Evolutionary conservation across 2,113 vertebrate species (phyloP).

Genomic region (Eolophus roseicapilla): DNA sequence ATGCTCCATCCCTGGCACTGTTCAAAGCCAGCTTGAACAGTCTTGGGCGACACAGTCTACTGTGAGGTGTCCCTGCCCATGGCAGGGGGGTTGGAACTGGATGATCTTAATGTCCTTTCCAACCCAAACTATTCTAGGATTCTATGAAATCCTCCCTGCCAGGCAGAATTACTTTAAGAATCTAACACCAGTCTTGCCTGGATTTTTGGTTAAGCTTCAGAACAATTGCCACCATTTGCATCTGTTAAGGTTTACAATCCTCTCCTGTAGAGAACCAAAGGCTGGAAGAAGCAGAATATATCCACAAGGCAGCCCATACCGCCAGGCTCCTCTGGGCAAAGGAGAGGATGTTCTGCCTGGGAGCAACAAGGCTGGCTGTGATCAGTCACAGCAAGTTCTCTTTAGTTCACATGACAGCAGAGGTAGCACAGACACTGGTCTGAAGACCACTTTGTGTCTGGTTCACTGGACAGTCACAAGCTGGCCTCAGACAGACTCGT

Average conservation of each 20-base stretch:
- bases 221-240: background rate
- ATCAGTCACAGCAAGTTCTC: background rate
- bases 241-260: background rate
- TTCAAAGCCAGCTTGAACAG: background rate
- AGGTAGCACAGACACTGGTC: background rate
- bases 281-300: background rate
- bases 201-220: background rate
- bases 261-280: background rate
- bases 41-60: background rate
- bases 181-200: background rate
- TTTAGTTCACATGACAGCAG: background rate
- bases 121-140: background rate
- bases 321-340: background rate
- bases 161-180: background rate
- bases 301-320: background rate
- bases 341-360: background rate
- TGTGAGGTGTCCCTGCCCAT: background rate
- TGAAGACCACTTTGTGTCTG: background rate
- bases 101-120: background rate
- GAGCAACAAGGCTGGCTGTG: background rate
- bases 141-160: background rate
- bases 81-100: background rate
- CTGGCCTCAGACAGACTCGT: background rate
- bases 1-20: background rate
- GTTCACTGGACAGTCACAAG: background rate